Conservation (phyloP, 2,113 vertebrate species). For the Brachyistius frenatus region DNA sequence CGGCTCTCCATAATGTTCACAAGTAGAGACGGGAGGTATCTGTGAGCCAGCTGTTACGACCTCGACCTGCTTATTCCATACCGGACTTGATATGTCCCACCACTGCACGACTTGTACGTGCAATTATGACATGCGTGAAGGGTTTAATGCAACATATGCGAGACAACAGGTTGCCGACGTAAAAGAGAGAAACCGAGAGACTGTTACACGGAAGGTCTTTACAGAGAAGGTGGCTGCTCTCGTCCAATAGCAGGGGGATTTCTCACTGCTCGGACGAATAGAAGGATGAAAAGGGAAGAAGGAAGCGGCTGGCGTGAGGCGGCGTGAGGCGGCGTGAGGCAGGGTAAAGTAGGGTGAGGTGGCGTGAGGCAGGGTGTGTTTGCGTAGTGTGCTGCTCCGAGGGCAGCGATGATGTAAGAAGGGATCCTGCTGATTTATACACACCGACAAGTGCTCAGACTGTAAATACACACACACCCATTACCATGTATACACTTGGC, state of each 20-base stretch:
- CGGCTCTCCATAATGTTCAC: neutral
- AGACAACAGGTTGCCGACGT: neutral
- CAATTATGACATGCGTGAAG: neutral
- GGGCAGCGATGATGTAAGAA: slow-evolving; percentile 66
- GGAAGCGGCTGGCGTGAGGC: slow-evolving; percentile 33
- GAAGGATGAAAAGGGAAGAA: slow-evolving; percentile 3
- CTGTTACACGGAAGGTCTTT: neutral
- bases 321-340: neutral
- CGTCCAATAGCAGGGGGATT: slow-evolving; percentile 16
- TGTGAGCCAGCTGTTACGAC: slow-evolving; percentile 21
- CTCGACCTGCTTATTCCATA: slow-evolving; percentile 1
- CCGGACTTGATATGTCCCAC: neutral
- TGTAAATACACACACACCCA: slow-evolving; percentile 53
- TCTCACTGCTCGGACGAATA: slow-evolving; percentile 20
- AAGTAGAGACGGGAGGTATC: neutral
- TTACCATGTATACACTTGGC: slow-evolving; percentile 27
- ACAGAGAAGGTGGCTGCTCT: neutral
- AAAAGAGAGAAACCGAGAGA: neutral
- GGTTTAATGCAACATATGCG: neutral
- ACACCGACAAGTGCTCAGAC: slow-evolving; percentile 68
- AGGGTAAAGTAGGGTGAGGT: neutral
- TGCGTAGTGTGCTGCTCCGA: slow-evolving; percentile 33
- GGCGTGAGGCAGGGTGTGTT: neutral
- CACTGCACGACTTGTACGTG: neutral
- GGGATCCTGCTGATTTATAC: slow-evolving; percentile 67